phyloP scores from a whole-genome alignment of 2,797 vertebrate species.

The Lagodon rhomboides region DNA sequence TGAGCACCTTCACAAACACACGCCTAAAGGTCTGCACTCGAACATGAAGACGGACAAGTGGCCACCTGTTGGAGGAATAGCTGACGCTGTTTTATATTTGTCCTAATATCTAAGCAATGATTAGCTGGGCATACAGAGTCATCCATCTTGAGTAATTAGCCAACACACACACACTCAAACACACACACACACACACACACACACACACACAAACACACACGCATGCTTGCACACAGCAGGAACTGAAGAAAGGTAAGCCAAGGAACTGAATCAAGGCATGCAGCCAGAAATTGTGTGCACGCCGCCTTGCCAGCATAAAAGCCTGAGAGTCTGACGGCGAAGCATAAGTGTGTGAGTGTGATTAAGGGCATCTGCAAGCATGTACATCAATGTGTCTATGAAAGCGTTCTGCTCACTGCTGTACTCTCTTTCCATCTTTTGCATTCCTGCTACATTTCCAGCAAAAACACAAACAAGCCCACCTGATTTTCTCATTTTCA shows the following conservation, averaged over 20 bases:
- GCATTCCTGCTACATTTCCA: constrained; percentile 7
- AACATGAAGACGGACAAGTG: not conserved
- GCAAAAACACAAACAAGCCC: constrained; percentile 8
- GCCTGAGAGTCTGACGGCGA: constrained; percentile 45
- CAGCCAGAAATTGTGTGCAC: constrained; percentile 54
- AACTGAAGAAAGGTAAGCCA: constrained; percentile 57
- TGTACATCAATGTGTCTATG: constrained; percentile 30
- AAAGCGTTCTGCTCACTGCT: not conserved
- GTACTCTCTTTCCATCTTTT: not conserved
- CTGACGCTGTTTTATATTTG: constrained; percentile 29
- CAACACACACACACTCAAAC: constrained; percentile 39
- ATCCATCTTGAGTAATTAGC: constrained; percentile 50
- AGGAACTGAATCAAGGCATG: constrained; percentile 51
- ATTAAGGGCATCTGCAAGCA: constrained; percentile 41
- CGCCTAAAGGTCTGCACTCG: constrained; percentile 1
- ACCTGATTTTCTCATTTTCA: constrained; percentile 33
- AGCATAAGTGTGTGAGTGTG: constrained; percentile 33
- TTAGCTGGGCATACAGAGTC: constrained; percentile 40
- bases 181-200: constrained; percentile 18
- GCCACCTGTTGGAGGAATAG: constrained; percentile 17
- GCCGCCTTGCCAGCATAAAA: constrained; percentile 56
- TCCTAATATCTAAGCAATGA: constrained; percentile 41
- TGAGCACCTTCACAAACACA: not conserved
- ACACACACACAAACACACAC: constrained; percentile 26
- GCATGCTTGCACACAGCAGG: constrained; percentile 28